phyloP scores from a whole-genome alignment of 2,113 vertebrate genomes.

The Nerophis ophidion region DNA sequence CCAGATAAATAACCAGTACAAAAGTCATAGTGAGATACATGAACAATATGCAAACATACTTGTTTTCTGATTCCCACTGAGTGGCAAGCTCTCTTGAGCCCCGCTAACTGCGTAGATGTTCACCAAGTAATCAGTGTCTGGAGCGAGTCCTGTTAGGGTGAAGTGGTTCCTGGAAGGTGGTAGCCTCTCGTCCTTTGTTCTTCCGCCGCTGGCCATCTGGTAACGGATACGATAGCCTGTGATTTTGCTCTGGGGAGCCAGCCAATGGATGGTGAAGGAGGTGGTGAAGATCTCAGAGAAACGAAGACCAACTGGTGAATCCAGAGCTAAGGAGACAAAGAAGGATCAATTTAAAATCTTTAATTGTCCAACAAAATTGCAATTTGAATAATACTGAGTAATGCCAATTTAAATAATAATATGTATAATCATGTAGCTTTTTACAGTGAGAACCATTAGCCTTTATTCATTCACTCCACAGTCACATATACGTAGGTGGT shows the following conservation, averaged over 20 bases:
- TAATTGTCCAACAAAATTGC: neutral
- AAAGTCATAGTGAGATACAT: neutral
- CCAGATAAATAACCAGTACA: neutral
- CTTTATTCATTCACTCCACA: no score
- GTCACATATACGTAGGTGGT: no score
- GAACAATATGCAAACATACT: conserved; percentile 64
- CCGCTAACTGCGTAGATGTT: conserved; percentile 77
- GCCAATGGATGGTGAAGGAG: conserved; percentile 92
- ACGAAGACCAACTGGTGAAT: conserved; percentile 83
- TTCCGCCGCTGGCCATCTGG: conserved; percentile 70
- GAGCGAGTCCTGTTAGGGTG: conserved; percentile 83
- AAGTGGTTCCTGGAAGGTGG: conserved; percentile 87
- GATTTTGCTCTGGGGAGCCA: conserved; percentile 80
- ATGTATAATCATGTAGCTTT: no score
- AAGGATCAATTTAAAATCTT: neutral
- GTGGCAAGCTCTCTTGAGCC: conserved; percentile 75
- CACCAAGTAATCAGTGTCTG: conserved; percentile 85
- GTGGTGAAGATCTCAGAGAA: conserved; percentile 87
- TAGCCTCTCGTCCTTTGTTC: conserved; percentile 84
- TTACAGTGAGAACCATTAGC: no score
- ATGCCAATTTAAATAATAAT: no score
- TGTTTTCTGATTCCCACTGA: conserved; percentile 84
- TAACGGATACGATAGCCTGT: conserved; percentile 82
- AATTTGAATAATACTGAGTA: no score
- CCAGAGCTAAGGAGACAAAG: conserved; percentile 71